Conservation (phyloP, 2,888 invertebrate species). For the Cataglyphis albicans region DNA sequence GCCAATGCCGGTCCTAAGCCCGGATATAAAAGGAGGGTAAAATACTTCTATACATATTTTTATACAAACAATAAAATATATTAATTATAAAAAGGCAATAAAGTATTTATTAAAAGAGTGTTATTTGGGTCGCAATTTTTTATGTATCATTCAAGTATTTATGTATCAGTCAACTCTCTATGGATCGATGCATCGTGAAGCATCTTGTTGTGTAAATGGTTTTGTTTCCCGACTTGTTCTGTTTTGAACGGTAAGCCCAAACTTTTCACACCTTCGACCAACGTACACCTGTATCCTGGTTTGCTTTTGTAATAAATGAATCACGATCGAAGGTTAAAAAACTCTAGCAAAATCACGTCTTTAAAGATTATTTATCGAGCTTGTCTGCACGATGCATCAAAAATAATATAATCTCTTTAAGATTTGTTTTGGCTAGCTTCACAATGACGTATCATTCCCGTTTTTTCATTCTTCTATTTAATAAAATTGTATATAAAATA, state of each 20-base stretch:
- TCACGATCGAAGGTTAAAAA: slow-evolving; percentile 37
- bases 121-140: not conserved
- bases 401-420: slow-evolving; percentile 4
- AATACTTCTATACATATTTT: not conserved
- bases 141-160: not conserved
- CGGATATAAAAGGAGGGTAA: too few species aligned
- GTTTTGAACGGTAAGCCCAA: slow-evolving; percentile 3
- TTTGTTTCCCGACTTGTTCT: slow-evolving; percentile 19
- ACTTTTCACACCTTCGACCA: slow-evolving; percentile 29
- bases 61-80: not conserved
- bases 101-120: slow-evolving; percentile 2
- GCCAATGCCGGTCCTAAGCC: too few species aligned
- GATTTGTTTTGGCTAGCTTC: not conserved
- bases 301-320: slow-evolving; percentile 72
- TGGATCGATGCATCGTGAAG: not conserved
- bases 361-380: slow-evolving; percentile 72
- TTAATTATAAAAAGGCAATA: not conserved
- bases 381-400: not conserved
- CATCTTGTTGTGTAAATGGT: not conserved
- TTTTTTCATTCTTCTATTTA: not conserved
- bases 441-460: not conserved
- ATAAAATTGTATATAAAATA: not conserved
- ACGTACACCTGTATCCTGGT: slow-evolving; percentile 70
- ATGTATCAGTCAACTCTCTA: not conserved
- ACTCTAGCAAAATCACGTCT: slow-evolving; percentile 40